Evolutionary conservation across 1,140 invertebrate species (phyloP), one percentile per base, ranked within the genome.

Genomic region (Drosophila pruinosa): DNA sequence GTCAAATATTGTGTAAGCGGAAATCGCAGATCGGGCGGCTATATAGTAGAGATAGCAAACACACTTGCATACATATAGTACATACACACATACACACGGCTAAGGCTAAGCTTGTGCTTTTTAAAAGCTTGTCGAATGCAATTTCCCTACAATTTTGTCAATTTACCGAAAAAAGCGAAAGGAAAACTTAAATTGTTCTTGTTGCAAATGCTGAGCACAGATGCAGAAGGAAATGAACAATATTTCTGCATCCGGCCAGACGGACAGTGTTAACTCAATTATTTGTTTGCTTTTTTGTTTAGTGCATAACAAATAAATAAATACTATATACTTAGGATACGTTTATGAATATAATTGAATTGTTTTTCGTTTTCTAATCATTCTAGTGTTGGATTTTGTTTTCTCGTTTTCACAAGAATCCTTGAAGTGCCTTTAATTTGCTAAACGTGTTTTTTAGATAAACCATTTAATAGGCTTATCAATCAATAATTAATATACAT

Each of bases 341-440:
- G 26, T 26, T 22, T 15, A 64, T 64, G 63, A 36, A 52, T 57
- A 69, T 58, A 57, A 52, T 47, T 41, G 22, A 74, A 62, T 78
- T 75, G 65, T 78, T 78, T 78, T 75, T 73, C 58, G 63, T 76
- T 69, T 62, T 68, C 39, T 57, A 65, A 36, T 70, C 45, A 61
- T 45, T 48, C 22, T 71, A 64, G 53, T 52, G 41, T 72, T 59
- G 43, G 69, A 61, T 75, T n/a, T 83, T 79, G 75, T 79, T 85
- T n/a, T n/a, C n/a, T 85, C 72, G 80, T 83, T 48, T 85, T 81
- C 70, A 86, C 61, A 88, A 86, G 15, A 81, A 67, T 77, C 78
- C 76, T 88, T 80, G 73, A 88, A 88, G 82, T 88, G 82, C 82
- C 82, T 88, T 88, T 88, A 78, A 86, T 88, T 88, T 88, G 82